A percentile compares a stretch with the other conserved stretches of the same genome.
Evolutionary conservation across 2,888 invertebrate genomes (phyloP).

Genomic region (Dolichopus griseipennis): DNA sequence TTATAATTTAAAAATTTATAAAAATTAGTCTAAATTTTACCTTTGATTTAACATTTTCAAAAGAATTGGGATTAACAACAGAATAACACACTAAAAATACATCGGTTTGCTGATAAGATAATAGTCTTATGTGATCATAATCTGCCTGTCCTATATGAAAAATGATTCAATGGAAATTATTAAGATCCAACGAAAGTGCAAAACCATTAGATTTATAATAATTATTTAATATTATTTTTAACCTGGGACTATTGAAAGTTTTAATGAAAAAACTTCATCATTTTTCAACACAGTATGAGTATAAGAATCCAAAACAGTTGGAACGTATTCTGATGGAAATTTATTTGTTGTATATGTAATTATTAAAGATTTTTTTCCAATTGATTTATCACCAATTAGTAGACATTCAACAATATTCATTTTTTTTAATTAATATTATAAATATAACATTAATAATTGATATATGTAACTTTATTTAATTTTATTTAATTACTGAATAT

Average conservation of each 20-base stretch:
- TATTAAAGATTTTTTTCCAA: conserved; percentile 91
- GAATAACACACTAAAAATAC: conserved; percentile 99
- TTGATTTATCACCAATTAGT: conserved; percentile 94
- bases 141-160: conserved; percentile 75
- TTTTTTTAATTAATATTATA: conserved; percentile 22
- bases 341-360: conserved; percentile 95
- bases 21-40: conserved; percentile 44
- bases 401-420: conserved; percentile 99
- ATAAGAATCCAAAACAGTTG: conserved; percentile 96
- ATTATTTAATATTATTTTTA: too few relatives aligned
- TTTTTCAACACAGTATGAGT: conserved; percentile 99
- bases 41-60: conserved; percentile 99
- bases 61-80: conserved; percentile 97
- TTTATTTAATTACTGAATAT: too few relatives aligned
- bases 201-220: too few relatives aligned
- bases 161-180: neutral
- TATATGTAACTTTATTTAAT: too few relatives aligned
- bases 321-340: conserved; percentile 90
- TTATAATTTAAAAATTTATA: neutral
- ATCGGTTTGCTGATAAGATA: conserved; percentile 98
- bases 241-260: conserved; percentile 98
- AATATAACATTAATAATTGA: too few relatives aligned
- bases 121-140: conserved; percentile 91
- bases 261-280: conserved; percentile 96
- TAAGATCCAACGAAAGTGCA: too few relatives aligned